phyloP scores from a whole-genome alignment of 2,797 vertebrate species.

The Acanthiza pusilla region DNA sequence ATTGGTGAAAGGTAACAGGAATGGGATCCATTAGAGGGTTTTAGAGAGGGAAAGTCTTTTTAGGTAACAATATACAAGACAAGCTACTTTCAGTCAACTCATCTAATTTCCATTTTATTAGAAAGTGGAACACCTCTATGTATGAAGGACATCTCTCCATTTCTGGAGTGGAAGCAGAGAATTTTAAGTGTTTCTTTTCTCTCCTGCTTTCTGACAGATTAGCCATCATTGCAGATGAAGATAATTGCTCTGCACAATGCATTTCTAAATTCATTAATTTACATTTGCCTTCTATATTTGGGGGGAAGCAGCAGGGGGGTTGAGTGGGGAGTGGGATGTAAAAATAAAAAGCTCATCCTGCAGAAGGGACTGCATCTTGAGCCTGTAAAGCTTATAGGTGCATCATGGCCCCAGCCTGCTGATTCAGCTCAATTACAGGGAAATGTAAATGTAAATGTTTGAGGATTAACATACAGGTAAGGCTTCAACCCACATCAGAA shows the following conservation, averaged over 20 bases:
- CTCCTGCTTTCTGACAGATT: not conserved
- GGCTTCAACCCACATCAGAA: not conserved
- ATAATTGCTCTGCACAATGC: not conserved
- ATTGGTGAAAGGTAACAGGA: not conserved
- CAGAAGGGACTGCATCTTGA: not conserved
- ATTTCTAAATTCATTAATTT: not conserved
- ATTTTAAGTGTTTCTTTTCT: not conserved
- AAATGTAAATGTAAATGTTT: too few relatives aligned
- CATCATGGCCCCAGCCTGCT: not conserved
- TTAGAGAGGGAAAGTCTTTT: not conserved
- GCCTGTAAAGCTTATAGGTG: not conserved
- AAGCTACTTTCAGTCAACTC: not conserved
- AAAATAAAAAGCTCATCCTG: not conserved
- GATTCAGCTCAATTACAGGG: not conserved
- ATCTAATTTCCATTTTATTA: not conserved
- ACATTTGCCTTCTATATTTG: not conserved
- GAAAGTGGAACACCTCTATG: not conserved
- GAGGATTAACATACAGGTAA: not conserved
- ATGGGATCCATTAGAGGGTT: not conserved
- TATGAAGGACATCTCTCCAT: not conserved
- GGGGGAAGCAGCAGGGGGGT: not conserved
- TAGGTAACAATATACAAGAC: not conserved
- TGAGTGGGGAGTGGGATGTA: not conserved
- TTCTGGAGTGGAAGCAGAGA: not conserved
- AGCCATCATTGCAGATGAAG: not conserved